Conservation (phyloP, 2,113 vertebrate species). For the Geococcyx californianus region DNA sequence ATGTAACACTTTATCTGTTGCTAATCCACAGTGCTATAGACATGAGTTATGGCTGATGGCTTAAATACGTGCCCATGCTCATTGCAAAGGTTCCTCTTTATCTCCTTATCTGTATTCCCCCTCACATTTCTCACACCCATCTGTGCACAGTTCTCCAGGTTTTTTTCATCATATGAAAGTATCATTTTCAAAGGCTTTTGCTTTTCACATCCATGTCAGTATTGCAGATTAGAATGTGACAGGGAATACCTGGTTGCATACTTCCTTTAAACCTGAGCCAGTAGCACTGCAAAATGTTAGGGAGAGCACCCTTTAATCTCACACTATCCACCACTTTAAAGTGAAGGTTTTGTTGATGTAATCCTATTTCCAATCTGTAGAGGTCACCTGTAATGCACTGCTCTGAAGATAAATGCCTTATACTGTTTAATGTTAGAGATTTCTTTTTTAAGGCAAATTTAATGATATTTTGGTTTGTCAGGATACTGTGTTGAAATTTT, state of each 20-base stretch:
- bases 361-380: conserved; percentile 79
- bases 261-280: conserved; percentile 82
- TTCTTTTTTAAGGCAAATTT: conserved; percentile 30
- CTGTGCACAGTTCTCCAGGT: conserved; percentile 49
- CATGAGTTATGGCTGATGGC: conserved; percentile 49
- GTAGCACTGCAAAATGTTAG: conserved; percentile 60
- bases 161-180: conserved; percentile 71
- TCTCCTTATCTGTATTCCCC: conserved; percentile 58
- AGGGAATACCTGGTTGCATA: conserved; percentile 73
- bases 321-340: conserved; percentile 70
- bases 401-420: conserved; percentile 51
- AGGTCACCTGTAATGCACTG: conserved; percentile 75
- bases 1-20: conserved; percentile 38
- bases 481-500: conserved; percentile 29
- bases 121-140: conserved; percentile 60
- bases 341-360: conserved; percentile 76
- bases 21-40: conserved; percentile 29
- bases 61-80: conserved; percentile 28
- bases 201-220: conserved; percentile 71
- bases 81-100: conserved; percentile 57
- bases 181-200: conserved; percentile 80
- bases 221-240: conserved; percentile 74
- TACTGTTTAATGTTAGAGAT: conserved; percentile 65
- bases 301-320: conserved; percentile 76
- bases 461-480: conserved; percentile 52